Evolutionary conservation across 2,797 vertebrate genomes (phyloP), one percentile per base, ranked within the genome.

Genomic region (Rhinichthys osculus): DNA sequence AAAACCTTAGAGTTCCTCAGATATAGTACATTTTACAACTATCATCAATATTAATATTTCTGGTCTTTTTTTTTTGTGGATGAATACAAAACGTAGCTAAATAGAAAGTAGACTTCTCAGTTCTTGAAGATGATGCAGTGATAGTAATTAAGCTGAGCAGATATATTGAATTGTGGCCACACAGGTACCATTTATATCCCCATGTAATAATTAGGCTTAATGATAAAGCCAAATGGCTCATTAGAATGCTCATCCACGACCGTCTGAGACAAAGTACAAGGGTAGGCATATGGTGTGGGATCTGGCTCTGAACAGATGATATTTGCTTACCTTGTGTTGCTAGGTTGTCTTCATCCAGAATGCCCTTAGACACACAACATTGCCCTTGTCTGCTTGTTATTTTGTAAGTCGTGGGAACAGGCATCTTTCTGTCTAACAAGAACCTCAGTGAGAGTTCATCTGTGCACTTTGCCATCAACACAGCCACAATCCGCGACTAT

Each of bases 141-240:
- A 33, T 89, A 85, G 84, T 94, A 93, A 92, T 92, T 91, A 84
- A 80, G 70, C 70, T 66, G 23, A 81, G 78, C 70, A 27, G 88
- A 93, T 93, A 93, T 94, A 95, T 93, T 93, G 92, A 93, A 93
- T 91, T 92, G 91, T 93, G 92, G 87, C 91, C 89, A 93, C 91
- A 91, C 91, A 90, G 91, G 91, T 92, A 90, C 87, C 89, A 89
- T 94, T 92, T 90, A 90, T 92, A 90, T 94, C 88, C 91, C 90
- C 85, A 16, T 92, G 88, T 92, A 94, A 95, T 94, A 94, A 96
- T 95, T 92, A 92, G 84, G 82, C 94, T 85, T 94, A 95, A 95
- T 95, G 88, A 90, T 90, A 93, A 90, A 92, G 92, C 93, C 92
- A 92, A 94, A 92, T 93, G 90, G 89, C 94, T 92, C 93, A 95